These are phyloP conservation scores for Chloroceryle amazona DNA, from an alignment of 2,797 vertebrate genomes.

Conservation along the genomic window DNA sequence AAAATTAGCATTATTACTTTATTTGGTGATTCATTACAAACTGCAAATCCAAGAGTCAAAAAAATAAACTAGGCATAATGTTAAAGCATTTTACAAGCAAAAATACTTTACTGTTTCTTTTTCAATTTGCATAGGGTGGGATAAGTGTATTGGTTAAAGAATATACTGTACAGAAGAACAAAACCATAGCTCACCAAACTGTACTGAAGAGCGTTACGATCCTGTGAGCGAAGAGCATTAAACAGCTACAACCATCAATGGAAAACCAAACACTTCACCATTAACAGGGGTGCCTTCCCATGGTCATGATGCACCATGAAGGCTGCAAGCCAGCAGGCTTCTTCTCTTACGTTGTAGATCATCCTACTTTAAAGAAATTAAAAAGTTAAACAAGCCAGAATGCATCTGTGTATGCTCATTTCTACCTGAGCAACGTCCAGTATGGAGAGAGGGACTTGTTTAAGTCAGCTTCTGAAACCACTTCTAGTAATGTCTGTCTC, in stretches of 20 bases:
- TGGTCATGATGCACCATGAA: background rate
- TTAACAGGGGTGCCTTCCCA: conserved; percentile 42
- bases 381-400: conserved; percentile 63
- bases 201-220: conserved; percentile 68
- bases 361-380: conserved; percentile 52
- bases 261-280: conserved; percentile 63
- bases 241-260: background rate
- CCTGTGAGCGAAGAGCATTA: conserved; percentile 35
- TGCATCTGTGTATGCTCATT: conserved; percentile 20
- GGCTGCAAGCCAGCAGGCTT: conserved; percentile 9
- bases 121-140: conserved; percentile 68
- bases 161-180: conserved; percentile 77
- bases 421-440: conserved; percentile 13
- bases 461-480: conserved; percentile 3
- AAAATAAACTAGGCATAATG: conserved; percentile 76
- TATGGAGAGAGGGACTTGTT: conserved; percentile 3
- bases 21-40: conserved; percentile 82
- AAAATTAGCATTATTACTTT: conserved; percentile 79
- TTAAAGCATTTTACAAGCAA: conserved; percentile 85
- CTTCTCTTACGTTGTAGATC: background rate
- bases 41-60: conserved; percentile 78
- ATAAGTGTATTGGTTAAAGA: conserved; percentile 76
- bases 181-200: conserved; percentile 69
- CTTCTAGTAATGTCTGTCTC: background rate
- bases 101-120: conserved; percentile 78